These are phyloP conservation scores for Pseudotriccus pelzelni DNA, from an alignment of 2,797 vertebrate species.

Conservation along the genomic window DNA sequence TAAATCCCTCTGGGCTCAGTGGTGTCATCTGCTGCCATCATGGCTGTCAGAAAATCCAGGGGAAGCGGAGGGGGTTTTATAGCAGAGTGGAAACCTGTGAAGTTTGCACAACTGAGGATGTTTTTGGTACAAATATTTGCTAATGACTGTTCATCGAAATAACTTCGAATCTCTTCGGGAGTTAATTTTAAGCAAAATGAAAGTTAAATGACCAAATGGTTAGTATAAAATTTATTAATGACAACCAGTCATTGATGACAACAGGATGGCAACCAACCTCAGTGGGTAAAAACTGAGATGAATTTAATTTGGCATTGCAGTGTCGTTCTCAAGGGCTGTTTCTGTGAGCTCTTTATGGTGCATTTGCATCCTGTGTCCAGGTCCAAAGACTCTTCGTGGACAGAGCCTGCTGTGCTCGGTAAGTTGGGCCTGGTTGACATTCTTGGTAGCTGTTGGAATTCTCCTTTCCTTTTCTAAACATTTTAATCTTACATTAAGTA, in stretches of 20 bases:
- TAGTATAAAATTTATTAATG: neutral
- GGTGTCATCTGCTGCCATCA: neutral
- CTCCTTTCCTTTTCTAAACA: neutral
- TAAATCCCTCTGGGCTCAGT: neutral
- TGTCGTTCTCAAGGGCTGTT: neutral
- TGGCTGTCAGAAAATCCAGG: neutral
- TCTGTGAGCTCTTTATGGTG: rapidly evolving
- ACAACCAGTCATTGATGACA: neutral
- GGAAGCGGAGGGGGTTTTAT: neutral
- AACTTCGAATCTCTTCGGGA: neutral
- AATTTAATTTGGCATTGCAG: rapidly evolving
- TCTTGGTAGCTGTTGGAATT: neutral
- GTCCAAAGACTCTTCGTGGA: too few relatives aligned
- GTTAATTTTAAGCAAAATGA: neutral
- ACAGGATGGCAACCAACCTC: neutral
- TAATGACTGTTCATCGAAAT: neutral
- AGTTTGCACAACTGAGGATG: neutral
- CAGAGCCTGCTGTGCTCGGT: too few relatives aligned
- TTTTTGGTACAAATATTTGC: neutral
- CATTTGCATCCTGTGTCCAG: neutral
- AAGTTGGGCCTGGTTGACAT: too few relatives aligned
- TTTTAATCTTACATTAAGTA: neutral
- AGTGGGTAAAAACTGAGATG: neutral
- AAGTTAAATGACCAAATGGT: neutral
- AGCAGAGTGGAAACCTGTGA: neutral